Conservation (phyloP, 2,888 invertebrate genomes). For the Epinotia bilunana region DNA sequence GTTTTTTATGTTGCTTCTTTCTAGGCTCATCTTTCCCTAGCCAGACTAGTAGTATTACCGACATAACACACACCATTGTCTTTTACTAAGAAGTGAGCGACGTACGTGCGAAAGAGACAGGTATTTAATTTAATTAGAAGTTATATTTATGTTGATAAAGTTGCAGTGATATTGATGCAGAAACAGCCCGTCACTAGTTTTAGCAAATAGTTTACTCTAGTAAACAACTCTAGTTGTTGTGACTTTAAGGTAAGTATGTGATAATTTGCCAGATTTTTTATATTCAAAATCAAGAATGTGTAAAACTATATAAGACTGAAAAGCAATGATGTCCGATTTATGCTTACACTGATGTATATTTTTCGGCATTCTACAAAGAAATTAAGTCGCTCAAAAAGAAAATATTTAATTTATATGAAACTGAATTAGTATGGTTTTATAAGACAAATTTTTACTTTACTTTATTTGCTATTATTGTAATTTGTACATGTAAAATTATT, state of each 20-base stretch:
- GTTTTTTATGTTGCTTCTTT: no score
- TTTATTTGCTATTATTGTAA: slow-evolving; percentile 16
- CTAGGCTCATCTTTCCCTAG: no score
- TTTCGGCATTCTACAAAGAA: not conserved
- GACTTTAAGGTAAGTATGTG: not conserved
- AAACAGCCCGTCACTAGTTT: not conserved
- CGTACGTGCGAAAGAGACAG: not conserved
- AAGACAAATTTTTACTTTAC: not conserved
- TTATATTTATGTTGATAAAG: not conserved
- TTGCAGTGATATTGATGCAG: not conserved
- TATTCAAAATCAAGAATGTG: not conserved
- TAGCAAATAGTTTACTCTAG: not conserved
- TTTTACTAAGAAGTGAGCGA: not conserved
- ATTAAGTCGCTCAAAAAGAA: not conserved
- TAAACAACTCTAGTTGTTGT: no score
- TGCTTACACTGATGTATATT: slow-evolving; percentile 2
- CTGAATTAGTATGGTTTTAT: not conserved
- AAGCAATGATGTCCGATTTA: slow-evolving; percentile 6
- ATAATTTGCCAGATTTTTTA: slow-evolving; percentile 9
- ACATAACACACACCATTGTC: not conserved
- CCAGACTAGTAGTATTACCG: not conserved
- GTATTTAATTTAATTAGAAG: no score
- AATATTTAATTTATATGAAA: not conserved
- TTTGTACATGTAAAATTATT: slow-evolving; percentile 6
- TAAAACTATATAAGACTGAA: slow-evolving; percentile 21